Base-by-base conservation (phyloP, 2,113 vertebrate genomes). In the Ursus arctos region DNA sequence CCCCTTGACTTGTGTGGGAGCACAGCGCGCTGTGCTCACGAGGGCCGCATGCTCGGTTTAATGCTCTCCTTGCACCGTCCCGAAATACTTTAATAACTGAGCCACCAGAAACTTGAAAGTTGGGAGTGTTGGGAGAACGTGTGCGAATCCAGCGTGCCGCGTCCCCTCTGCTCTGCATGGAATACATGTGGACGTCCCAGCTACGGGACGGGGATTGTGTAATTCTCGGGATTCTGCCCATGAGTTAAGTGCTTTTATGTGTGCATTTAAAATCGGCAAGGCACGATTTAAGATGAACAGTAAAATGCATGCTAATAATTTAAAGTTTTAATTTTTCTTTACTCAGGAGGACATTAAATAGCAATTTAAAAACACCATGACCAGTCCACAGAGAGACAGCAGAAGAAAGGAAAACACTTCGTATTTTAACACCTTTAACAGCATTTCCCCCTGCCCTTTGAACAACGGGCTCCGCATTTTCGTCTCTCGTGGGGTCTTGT, bases 321-420 rank as follows among this genome's bases (percentile, higher is more conserved):
- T 40, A 31, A 79, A 72, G 47, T 67, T 96, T 87, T 67, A 71
- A 63, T 84, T 88, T 95, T 85, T 71, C 74, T 88, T 88, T 76
- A 65, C 26, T 59, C 24, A 47, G 57, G 81, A 84, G 69, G 82
- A 77, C 57, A 47, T 57, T 26, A 84, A 91, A 33, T 18, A 63
- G 77, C 13, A 43, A 69, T 57, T 57, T 63, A 6, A 83, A 92
- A 85, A 55, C 11, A 40, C 53, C 26, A 11, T 8, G 19, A 26
- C 21, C 13, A 4, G n/a, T 16, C 1, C 3, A 49, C 24, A 63
- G 31, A 53, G 63, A 94, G 55, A n/a, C 2, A 21, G 21, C 1
- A 15, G 53, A 24, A 33, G 33, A 77, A n/a, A 51, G 28, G 14
- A 43, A 18, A 13, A 40, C 0, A 4, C 87, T 69, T 69, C 18